Evolutionary conservation across 2,797 vertebrate species (phyloP), one percentile per base, ranked within the genome.

Genomic region (Chelonia mydas): DNA sequence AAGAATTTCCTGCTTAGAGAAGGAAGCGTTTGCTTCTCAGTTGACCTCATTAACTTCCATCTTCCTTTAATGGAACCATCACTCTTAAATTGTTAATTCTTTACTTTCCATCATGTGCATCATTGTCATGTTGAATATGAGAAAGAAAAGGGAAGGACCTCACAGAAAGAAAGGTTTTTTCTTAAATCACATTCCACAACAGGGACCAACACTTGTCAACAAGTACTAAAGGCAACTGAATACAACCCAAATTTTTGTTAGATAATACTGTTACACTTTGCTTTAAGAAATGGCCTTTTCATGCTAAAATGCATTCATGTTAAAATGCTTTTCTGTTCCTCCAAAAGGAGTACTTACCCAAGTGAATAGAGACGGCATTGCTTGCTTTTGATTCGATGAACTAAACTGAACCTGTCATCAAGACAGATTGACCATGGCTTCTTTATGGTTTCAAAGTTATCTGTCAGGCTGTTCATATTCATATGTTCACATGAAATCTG

Each of bases 341-440:
- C 84, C 37, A 11, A 78, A 84, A 59, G 31, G 81, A 41, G 45
- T 84, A 87, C 99, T 96, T 97, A 99, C 99, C 99, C 99, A 50
- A 99, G 98, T 37, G 99, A 99, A 97, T 99, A 99, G 77, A 99
- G 98, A 25, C 99, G 98, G 92, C 99, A 99, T 85, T 98, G 98
- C 97, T 99, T 99, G 92, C 77, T 98, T 80, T 97, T 97, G 89
- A 99, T 98, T 81, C 98, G 98, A 96, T 98, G 98, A 86, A 94
- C 92, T 96, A 99, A 98, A 97, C 98, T 98, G 97, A 99, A 99
- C 86, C 97, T 98, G 87, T 98, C 98, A 50, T 99, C 99, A 94
- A 99, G 97, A 96, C 99, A 99, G 84, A 99, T 86, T 1, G 97
- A 95, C 99, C 99, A 99, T 50, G 98, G 98, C 72, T 98, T 98